These are phyloP conservation scores for Drepanosiphum platanoidis DNA, from an alignment of 2,888 invertebrate species.

Conservation along the genomic window DNA sequence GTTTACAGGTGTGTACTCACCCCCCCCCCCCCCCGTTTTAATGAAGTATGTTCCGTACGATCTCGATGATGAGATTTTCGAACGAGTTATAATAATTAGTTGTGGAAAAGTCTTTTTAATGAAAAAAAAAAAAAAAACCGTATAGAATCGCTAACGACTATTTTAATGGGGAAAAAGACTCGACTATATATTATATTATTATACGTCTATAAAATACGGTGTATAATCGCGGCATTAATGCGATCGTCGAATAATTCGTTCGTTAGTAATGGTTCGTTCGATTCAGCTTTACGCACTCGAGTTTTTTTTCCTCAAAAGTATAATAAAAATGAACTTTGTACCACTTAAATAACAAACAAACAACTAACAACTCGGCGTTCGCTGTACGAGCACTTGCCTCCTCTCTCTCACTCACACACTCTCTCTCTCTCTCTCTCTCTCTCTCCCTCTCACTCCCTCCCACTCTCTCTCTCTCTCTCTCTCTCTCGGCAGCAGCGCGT, in stretches of 20 bases:
- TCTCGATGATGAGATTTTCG: background rate
- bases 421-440: no score
- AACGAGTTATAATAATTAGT: background rate
- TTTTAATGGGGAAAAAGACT: background rate
- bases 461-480: no score
- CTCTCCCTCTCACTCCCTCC: no score
- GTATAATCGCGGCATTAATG: background rate
- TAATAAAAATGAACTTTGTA: slow-evolving; percentile 44
- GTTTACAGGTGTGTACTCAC: background rate
- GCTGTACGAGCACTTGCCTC: slow-evolving; percentile 6
- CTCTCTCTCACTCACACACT: no score
- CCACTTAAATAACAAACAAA: slow-evolving; percentile 45
- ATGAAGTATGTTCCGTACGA: background rate
- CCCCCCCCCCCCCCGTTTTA: background rate
- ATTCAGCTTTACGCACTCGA: slow-evolving; percentile 9
- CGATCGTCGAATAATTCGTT: slow-evolving; percentile 7
- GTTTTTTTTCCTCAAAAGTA: slow-evolving; percentile 21
- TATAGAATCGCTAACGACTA: slow-evolving; percentile 4
- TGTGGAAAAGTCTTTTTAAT: background rate
- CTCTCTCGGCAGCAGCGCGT: background rate
- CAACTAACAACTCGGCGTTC: background rate
- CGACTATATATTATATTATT: no score
- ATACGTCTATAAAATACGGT: background rate
- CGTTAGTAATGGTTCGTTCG: background rate
- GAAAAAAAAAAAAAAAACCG: no score